These are phyloP conservation scores for Ibidorhyncha struthersii DNA, from an alignment of 2,113 vertebrate species.

Conservation along the genomic window DNA sequence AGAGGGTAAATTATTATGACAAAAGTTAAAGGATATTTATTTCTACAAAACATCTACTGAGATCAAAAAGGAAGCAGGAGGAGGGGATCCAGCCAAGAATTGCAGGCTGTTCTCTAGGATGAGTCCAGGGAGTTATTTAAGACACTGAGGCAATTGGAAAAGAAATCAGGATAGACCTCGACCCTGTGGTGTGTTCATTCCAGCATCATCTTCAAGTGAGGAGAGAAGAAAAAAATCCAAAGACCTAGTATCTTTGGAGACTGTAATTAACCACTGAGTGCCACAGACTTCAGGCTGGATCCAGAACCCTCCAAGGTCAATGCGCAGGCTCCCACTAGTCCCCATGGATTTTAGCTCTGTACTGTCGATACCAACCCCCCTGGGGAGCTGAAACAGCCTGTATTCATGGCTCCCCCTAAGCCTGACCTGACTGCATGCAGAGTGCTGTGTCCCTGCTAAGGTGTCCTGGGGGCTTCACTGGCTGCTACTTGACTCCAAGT, in stretches of 20 bases:
- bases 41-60: not conserved
- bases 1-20: not conserved
- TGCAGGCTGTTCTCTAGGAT: not conserved
- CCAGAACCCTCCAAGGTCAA: not conserved
- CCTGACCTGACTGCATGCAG: not conserved
- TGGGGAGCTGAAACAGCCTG: not conserved
- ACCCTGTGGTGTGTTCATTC: not conserved
- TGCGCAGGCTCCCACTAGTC: not conserved
- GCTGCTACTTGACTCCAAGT: not conserved
- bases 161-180: not conserved
- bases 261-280: not conserved
- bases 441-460: not conserved
- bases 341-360: not conserved
- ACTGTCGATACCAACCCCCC: accelerated
- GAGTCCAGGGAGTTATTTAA: not conserved
- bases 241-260: not conserved
- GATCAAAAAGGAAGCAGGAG: not conserved
- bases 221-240: accelerated
- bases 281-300: not conserved
- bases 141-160: not conserved
- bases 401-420: not conserved
- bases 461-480: not conserved
- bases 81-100: not conserved
- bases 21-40: constrained; percentile 8
- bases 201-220: not conserved